A percentile compares a stretch with the other conserved stretches of the same genome.
These are phyloP conservation scores for Hydrozoanthus gracilis DNA, from an alignment of 92 coral and sea anemone species.

Conservation along the genomic window DNA sequence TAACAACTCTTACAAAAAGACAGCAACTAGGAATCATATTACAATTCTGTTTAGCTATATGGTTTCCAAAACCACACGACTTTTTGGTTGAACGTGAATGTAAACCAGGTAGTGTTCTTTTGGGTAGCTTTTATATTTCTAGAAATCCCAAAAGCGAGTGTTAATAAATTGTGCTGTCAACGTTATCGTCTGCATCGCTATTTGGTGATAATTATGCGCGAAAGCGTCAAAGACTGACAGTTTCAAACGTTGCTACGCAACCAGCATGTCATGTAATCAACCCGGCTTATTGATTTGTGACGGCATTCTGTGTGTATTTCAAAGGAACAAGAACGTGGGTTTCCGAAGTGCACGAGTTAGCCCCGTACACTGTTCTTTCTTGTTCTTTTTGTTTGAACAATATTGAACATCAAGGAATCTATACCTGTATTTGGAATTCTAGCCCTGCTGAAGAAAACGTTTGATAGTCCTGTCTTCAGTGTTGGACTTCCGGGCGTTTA, in stretches of 20 bases:
- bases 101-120: too few species aligned
- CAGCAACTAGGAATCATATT: too few species aligned
- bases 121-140: too few species aligned
- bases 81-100: too few species aligned
- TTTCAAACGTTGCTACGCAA: constrained; percentile 11
- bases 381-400: background rate
- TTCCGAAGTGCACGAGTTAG: background rate
- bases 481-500: constrained; percentile 21
- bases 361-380: background rate
- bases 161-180: background rate
- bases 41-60: too few species aligned
- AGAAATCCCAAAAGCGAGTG: too few species aligned
- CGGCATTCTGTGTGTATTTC: background rate
- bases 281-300: background rate
- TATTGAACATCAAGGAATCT: constrained; percentile 19
- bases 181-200: too few species aligned
- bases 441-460: too few species aligned
- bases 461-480: background rate
- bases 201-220: background rate
- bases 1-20: too few species aligned
- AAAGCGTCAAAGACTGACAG: background rate
- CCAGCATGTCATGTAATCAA: background rate
- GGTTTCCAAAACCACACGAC: too few species aligned
- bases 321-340: background rate
- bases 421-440: background rate